phyloP scores from a whole-genome alignment of 1,140 invertebrate species.

The Euglossa dilemma region DNA sequence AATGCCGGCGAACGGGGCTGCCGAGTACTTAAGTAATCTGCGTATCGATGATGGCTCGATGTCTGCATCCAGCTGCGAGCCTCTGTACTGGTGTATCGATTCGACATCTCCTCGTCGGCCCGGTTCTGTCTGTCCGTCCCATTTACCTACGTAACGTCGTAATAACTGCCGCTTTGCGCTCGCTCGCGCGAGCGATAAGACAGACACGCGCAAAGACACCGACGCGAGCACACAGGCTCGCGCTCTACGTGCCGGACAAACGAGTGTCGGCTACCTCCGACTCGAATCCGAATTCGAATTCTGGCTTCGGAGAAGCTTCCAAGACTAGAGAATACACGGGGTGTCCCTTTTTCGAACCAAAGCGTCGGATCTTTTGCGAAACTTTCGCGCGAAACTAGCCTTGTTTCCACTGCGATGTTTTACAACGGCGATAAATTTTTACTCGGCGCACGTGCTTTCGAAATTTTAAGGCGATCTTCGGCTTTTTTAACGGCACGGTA shows the following conservation, averaged over 20 bases:
- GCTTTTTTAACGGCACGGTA: no score
- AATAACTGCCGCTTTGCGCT: conserved; percentile 52
- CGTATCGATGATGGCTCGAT: conserved; percentile 50
- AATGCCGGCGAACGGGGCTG: neutral
- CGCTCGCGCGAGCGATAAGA: conserved; percentile 12
- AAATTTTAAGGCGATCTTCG: no score
- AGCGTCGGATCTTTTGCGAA: no score
- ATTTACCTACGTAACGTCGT: conserved; percentile 57
- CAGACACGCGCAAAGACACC: neutral
- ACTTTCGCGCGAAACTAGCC: no score
- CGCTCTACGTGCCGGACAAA: neutral
- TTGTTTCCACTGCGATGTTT: no score
- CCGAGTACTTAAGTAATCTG: conserved; percentile 34
- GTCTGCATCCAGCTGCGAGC: conserved; percentile 26
- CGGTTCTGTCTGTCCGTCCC: conserved; percentile 35
- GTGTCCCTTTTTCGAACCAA: no score
- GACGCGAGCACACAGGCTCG: neutral
- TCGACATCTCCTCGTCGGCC: conserved; percentile 8
- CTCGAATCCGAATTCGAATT: neutral
- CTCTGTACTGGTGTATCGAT: conserved; percentile 40
- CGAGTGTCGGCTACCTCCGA: neutral
- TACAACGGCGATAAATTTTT: no score
- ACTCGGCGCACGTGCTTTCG: no score
- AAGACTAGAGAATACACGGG: neutral
- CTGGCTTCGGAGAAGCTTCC: neutral